Base-by-base conservation (phyloP, 2,113 vertebrate species). In the Lipophrys pholis region DNA sequence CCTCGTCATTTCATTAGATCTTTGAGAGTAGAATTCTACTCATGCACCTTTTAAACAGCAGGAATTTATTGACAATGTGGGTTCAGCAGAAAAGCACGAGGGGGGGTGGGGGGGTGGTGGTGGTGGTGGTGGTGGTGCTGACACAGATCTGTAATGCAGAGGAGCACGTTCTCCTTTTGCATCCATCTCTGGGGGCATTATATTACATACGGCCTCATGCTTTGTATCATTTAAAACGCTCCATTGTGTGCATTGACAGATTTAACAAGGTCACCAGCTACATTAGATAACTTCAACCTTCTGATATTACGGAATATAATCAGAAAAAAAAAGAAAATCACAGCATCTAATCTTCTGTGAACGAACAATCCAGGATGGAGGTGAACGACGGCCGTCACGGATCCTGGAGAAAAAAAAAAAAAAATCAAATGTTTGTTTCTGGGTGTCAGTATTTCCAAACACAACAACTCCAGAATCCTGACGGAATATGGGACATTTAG, bases 1-100 rank as follows among this genome's bases (percentile, higher is more conserved):
- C 80, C 57, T 63, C 57, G 49, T 88, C 83, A 85, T 87, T 91
- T 83, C 83, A 84, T 86, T 81, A 82, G 86, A 87, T 88, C 76
- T 87, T 72, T 42, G 67, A 69, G 77, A 64, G 63, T 6, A 54
- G 21, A 80, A 84, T 83, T 80, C 78, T 45, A 67, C 89, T 83
- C 70, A 63, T 84, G 85, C 61, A 14, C 82, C 80, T 80, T 82
- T 83, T 80, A 78, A 85, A 78, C 58, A 39, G 71, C 1, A 6
- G 66, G 70, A 75, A 85, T 83, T 56, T 82, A 87, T 85, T 84
- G 87, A 89, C 73, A 46, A 61, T 80, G 80, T 73, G 78, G 54
- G 73, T 85, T 87, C 77, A 70, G 81, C 57, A 48, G 67, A 80
- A 79, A 74, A 56, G 61, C 58, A 15, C 2, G 21, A 4, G 21